phyloP scores from a whole-genome alignment of 2,113 vertebrate species.

The Menura novaehollandiae region DNA sequence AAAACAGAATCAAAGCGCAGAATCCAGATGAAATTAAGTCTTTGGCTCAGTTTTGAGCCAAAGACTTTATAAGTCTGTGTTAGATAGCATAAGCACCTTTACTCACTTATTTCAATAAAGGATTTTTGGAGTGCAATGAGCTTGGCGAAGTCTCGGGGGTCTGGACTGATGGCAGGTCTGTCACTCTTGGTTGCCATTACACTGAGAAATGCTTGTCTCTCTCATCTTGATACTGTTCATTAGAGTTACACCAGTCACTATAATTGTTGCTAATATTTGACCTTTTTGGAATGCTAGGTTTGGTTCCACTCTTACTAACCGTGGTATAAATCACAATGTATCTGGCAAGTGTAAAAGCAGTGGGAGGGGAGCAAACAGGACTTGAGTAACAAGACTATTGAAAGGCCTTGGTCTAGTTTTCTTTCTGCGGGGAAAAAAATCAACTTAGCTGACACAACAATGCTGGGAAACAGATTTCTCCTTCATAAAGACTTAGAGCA shows the following conservation, averaged over 20 bases:
- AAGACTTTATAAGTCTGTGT: not conserved
- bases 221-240: not conserved
- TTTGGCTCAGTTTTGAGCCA: not conserved
- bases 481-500: not conserved
- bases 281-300: not conserved
- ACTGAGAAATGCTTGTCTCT: not conserved
- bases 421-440: not conserved
- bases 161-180: not conserved
- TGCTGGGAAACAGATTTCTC: not conserved
- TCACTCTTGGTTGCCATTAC: not conserved
- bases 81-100: not conserved
- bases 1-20: not conserved
- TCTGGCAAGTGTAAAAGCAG: not conserved
- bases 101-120: not conserved
- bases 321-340: not conserved
- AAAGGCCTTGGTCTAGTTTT: not conserved
- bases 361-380: not conserved
- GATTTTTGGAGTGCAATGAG: not conserved
- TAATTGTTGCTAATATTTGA: not conserved
- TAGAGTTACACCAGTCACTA: not conserved
- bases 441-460: not conserved
- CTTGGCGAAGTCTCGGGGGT: not conserved
- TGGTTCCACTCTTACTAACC: not conserved
- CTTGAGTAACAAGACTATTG: rapidly evolving
- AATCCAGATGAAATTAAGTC: not conserved